Evolutionary conservation across 2,113 vertebrate genomes (phyloP).

Genomic region (Telmatochromis brichardi): DNA sequence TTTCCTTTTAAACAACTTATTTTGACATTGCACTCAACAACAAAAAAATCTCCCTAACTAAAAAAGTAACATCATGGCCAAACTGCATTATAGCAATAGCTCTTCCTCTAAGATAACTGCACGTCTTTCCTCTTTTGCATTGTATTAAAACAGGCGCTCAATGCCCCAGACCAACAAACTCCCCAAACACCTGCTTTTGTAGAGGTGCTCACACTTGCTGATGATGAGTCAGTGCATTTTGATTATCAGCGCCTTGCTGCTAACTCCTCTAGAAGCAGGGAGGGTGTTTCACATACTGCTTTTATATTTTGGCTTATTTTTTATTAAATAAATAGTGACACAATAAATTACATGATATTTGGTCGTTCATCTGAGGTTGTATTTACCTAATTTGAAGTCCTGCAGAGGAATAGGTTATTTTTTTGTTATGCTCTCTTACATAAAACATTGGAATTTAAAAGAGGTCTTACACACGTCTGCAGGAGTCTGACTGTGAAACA

Average conservation of each 20-base stretch:
- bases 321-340: neutral
- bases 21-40: neutral
- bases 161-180: neutral
- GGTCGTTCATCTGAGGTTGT: neutral
- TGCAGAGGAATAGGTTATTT: neutral
- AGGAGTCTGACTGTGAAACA: neutral
- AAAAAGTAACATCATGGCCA: neutral
- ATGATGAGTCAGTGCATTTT: neutral
- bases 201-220: neutral
- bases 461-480: neutral
- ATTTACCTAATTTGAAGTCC: neutral
- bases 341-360: neutral
- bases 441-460: neutral
- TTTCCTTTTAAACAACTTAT: neutral
- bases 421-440: neutral
- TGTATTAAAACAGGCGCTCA: rapidly evolving
- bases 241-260: neutral
- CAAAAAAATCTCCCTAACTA: neutral
- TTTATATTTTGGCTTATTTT: neutral
- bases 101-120: neutral
- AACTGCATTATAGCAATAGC: neutral
- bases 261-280: neutral
- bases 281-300: neutral
- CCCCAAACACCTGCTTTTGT: neutral
- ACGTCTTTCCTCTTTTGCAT: neutral